Base-by-base conservation (phyloP, 2,888 invertebrate species). In the Azorinus chamasolen region DNA sequence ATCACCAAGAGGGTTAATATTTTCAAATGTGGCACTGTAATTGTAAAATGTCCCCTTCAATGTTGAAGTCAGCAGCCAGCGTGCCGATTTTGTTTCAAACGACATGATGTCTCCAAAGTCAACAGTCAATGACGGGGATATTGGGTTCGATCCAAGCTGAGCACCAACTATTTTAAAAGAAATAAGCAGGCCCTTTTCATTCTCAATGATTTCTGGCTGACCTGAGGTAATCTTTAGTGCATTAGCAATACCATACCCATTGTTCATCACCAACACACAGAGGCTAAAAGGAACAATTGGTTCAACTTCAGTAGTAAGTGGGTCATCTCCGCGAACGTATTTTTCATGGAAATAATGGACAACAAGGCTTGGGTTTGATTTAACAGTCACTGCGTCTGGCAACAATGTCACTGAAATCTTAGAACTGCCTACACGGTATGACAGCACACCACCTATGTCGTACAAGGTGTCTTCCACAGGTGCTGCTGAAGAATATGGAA, bases 201-300 rank as follows among this genome's bases (percentile, higher is more conserved):
- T 88, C 68, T 87, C 88, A 32, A 87, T 83, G 32, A 88, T 88
- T 69, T 87, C 84, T 8, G 88, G 88, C 53, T 88, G 87, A 16
- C 80, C 85, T 10, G 88, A 87, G 3, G 86, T 76, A 27, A 88
- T 85, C 45, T 77, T 68, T 14, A 88, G 43, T 18, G 79, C 74
- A 14, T 71, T 73, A 5, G 88, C 87, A 18, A 74, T n/a, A 8
- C 88, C 87, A 64, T 83, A 80, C 0, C 87, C 88, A 12, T 54
- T 41, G 61, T 88, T 88, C 43, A 62, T 74, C 0, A 88, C 74
- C 61, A 85, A 71, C 0, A 88, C 79, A 20, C 81, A 86, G n/a
- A 88, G 70, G 25, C 66, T 72, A 54, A 87, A 88, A 22, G 88
- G 88, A 6, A 87, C 68, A 14, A 74, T 59, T 41, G 83, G 83